These are phyloP conservation scores for Macrotis lagotis DNA, from an alignment of 2,113 vertebrate genomes.

Conservation along the genomic window DNA sequence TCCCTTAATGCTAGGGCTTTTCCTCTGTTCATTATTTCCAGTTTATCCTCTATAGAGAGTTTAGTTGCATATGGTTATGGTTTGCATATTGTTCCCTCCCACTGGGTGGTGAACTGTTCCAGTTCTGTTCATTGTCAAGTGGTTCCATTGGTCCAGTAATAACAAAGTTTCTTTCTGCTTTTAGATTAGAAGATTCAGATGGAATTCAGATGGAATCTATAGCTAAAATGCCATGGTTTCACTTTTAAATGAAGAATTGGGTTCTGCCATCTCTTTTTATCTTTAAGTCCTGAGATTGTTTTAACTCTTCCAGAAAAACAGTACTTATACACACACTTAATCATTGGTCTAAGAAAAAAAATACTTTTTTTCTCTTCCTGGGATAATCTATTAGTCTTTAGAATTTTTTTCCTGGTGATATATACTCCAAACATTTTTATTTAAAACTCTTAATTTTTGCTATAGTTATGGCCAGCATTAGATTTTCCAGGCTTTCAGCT, in stretches of 20 bases:
- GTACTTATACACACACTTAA: background rate
- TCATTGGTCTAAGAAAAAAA: background rate
- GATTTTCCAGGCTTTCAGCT: background rate
- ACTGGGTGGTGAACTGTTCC: background rate
- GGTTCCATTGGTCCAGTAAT: background rate
- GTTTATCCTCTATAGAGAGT: background rate
- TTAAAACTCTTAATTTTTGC: background rate
- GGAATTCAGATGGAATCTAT: background rate
- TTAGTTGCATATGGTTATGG: background rate
- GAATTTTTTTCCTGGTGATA: background rate
- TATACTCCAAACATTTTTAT: background rate
- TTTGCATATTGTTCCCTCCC: background rate
- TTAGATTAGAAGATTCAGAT: background rate
- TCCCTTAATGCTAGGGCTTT: background rate
- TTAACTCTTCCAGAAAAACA: background rate
- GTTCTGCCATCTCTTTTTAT: background rate
- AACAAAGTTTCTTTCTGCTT: background rate
- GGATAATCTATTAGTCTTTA: background rate
- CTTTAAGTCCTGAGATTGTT: background rate
- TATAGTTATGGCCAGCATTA: background rate
- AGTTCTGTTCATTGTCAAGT: background rate
- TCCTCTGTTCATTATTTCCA: background rate
- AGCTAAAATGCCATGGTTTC: background rate
- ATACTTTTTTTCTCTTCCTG: no score
- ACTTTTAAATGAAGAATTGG: background rate